Conservation (phyloP, 2,113 vertebrate genomes). For the Patagioenas fasciata region DNA sequence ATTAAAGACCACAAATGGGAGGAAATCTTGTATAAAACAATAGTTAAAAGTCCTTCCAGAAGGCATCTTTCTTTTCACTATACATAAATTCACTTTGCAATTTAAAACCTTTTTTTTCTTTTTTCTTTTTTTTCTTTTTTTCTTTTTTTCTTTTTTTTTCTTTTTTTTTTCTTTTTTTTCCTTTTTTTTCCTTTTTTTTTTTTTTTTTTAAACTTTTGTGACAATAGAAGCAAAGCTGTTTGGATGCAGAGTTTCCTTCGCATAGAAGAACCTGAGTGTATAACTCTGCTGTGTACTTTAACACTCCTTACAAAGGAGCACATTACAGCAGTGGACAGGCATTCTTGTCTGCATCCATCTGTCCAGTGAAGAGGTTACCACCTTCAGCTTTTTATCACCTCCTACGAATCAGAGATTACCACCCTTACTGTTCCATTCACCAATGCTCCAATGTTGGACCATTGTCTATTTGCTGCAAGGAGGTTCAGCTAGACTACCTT, state of each 20-base stretch:
- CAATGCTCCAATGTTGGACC: neutral
- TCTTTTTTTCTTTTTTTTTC: no score
- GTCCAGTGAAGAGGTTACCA: neutral
- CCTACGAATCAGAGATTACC: neutral
- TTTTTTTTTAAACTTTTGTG: neutral
- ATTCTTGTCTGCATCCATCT: neutral
- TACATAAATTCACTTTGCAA: neutral
- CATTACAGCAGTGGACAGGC: neutral
- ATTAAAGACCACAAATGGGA: neutral
- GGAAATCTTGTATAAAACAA: neutral
- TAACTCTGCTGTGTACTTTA: neutral
- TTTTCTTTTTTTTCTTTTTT: neutral
- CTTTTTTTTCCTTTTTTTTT: neutral
- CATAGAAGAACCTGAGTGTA: neutral
- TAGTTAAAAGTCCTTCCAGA: neutral
- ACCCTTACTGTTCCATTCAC: neutral
- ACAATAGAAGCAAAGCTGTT: neutral
- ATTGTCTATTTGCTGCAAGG: neutral
- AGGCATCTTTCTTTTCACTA: neutral
- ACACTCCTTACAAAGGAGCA: neutral
- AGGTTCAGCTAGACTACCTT: neutral
- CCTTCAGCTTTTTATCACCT: constrained; percentile 10
- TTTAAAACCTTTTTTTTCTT: neutral
- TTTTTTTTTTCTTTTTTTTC: neutral
- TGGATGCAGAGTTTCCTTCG: neutral